A percentile compares a stretch with the other conserved stretches of the same genome.
Conservation (phyloP, 2,113 vertebrate species). For the Galbula dea region DNA sequence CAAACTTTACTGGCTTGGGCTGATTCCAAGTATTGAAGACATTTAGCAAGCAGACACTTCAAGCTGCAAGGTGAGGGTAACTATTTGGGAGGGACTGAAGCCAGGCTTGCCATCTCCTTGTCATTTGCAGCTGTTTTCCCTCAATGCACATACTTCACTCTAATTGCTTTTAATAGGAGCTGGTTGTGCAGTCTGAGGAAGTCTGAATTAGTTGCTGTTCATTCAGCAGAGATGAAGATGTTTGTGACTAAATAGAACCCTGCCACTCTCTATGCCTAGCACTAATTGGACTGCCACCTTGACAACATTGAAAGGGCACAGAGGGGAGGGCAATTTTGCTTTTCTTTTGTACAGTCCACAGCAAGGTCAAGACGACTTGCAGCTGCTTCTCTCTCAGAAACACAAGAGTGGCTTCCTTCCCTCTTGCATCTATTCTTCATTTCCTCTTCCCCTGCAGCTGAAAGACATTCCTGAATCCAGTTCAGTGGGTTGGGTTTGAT, state of each 20-base stretch:
- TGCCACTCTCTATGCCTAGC: neutral
- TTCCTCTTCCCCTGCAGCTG: neutral
- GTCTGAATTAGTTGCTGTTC: conserved; percentile 20
- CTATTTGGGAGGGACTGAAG: neutral
- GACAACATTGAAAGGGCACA: neutral
- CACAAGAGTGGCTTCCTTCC: neutral
- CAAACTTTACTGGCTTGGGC: neutral
- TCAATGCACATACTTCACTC: conserved; percentile 15
- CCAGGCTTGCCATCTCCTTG: neutral
- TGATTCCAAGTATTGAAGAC: neutral
- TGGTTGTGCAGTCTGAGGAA: neutral
- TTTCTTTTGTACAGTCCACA: neutral
- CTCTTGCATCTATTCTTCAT: neutral
- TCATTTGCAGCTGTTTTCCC: conserved; percentile 25
- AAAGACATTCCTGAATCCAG: no score
- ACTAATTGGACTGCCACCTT: conserved; percentile 6
- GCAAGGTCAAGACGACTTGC: conserved; percentile 17
- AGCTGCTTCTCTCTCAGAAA: neutral
- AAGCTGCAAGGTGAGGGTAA: neutral
- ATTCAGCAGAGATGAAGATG: conserved; percentile 24
- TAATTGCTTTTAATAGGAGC: conserved; percentile 48
- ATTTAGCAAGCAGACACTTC: no score
- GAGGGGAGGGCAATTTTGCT: neutral
- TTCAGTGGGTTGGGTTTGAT: no score
- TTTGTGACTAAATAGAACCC: conserved; percentile 20